Conservation (phyloP, 2,888 invertebrate species). For the Apodemia duryi region DNA sequence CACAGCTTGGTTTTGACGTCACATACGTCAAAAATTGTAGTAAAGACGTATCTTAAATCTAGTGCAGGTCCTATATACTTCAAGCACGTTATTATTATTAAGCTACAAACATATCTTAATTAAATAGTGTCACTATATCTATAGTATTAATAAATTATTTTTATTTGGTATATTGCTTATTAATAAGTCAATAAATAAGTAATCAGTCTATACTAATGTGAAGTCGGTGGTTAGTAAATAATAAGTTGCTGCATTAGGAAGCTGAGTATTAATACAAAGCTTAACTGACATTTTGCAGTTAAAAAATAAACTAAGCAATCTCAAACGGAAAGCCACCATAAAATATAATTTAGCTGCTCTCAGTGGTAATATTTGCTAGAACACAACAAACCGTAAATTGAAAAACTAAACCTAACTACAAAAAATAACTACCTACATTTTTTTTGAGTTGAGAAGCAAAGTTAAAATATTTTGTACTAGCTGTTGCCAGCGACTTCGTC, state of each 20-base stretch:
- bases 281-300: neutral
- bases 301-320: neutral
- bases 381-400: neutral
- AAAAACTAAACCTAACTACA: neutral
- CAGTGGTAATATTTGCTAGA: neutral
- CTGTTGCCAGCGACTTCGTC: too few species aligned
- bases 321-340: neutral
- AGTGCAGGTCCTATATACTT: too few species aligned
- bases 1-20: too few species aligned
- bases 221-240: constrained; percentile 62
- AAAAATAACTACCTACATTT: neutral
- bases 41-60: too few species aligned
- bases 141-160: constrained; percentile 22
- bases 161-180: constrained; percentile 69
- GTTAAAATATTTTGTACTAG: too few species aligned
- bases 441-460: neutral
- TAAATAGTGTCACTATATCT: too few species aligned
- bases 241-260: neutral
- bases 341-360: neutral
- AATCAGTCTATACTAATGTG: constrained; percentile 57
- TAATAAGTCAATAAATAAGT: constrained; percentile 58
- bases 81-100: too few species aligned
- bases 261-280: neutral
- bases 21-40: too few species aligned
- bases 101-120: too few species aligned